Evolutionary conservation across 2,888 invertebrate genomes (phyloP), one percentile per base, ranked within the genome.

Genomic region (Megaustenia siamemsis): DNA sequence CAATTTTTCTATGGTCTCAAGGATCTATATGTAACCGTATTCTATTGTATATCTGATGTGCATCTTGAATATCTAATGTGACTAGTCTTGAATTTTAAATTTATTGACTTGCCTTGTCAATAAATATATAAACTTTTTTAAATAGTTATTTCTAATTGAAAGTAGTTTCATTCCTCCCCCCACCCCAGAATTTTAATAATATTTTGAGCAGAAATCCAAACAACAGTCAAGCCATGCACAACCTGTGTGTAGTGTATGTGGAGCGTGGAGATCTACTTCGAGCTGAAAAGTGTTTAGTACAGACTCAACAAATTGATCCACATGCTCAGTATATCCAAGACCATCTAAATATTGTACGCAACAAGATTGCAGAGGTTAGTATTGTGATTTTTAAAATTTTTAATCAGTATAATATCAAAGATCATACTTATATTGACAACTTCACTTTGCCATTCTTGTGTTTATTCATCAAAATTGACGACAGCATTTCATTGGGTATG

Each of bases 171-270:
- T n/a, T n/a, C n/a, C n/a, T 56, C 69, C 28, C 40, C 32, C 21
- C 40, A 0, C 1, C 21, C 73, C 95, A 97, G 96, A 98, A 98
- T 93, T 99, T 99, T 94, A 96, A 96, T 82, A 96, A 96, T 88
- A 98, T 99, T 89, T 94, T 98, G 24, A 96, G 96, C 90, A 94
- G 97, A 87, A 98, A 99, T 90, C 97, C 98, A 0, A 96, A 96
- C 89, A 98, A 98, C 94, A 97, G 98, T 87, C 98, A 98, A 95
- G 98, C 98, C 0, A 95, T 97, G 69, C 99, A 99, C 95, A 99
- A 99, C 94, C 95, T 99, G 40, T 99, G 99, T 94, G 99, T 99
- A 12, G 98, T 99, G 0, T 97, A 97, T 90, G 98, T 99, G 10
- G 98, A 99, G 94, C 95, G 97, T 60, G 98, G 98, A 18, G 96